These are phyloP conservation scores for Nannospalax galili DNA, from an alignment of 2,113 vertebrate genomes.

Conservation along the genomic window DNA sequence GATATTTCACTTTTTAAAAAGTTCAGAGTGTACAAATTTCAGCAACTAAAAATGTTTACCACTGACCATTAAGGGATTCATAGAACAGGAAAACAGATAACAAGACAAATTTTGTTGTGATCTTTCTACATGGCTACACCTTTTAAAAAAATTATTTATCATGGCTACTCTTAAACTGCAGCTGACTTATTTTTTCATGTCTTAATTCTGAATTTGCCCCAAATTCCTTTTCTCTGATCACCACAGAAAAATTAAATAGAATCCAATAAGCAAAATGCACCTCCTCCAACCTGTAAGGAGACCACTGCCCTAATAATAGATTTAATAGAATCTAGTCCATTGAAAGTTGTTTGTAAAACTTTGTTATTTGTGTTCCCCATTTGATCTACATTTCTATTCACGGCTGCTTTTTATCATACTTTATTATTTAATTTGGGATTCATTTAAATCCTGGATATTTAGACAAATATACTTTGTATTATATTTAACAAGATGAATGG, in stretches of 20 bases:
- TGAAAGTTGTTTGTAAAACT: background rate
- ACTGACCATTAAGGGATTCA: background rate
- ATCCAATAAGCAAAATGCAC: background rate
- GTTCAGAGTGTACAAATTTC: background rate
- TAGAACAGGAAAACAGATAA: background rate
- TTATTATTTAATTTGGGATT: background rate
- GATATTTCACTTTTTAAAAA: slow-evolving; percentile 14
- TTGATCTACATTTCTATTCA: slow-evolving; percentile 5
- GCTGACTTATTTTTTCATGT: background rate
- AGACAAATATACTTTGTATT: background rate
- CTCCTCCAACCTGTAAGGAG: background rate
- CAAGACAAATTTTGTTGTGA: background rate
- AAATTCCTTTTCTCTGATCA: background rate
- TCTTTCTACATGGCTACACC: background rate
- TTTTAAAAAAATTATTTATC: no score
- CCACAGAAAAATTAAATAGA: background rate
- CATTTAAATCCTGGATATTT: background rate
- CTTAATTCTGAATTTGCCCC: background rate
- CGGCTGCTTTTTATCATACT: background rate
- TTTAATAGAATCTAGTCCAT: background rate
- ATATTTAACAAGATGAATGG: background rate
- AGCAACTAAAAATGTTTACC: background rate
- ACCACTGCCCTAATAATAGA: rapidly evolving
- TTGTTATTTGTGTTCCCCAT: background rate
- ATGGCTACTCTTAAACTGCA: background rate